A percentile compares a stretch with the other conserved stretches of the same genome.
Conservation (phyloP, 2,888 invertebrate genomes). For the Aromia moschata region DNA sequence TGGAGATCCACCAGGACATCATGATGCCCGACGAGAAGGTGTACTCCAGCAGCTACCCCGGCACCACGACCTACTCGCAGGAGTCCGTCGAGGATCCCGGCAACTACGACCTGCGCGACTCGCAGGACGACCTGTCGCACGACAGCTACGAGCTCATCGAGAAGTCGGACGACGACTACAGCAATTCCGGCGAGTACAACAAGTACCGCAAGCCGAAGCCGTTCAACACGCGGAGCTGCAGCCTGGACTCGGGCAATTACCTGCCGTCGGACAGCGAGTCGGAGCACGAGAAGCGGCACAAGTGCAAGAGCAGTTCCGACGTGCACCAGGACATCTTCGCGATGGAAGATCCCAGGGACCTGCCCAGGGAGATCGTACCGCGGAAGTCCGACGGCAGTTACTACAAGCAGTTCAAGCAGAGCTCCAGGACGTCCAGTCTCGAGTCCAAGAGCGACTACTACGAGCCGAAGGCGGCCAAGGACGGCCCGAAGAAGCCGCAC, state of each 20-base stretch:
- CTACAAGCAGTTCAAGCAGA: slow-evolving; percentile 74
- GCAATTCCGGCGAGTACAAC: slow-evolving; percentile 59
- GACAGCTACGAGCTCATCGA: slow-evolving; percentile 88
- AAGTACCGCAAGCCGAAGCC: slow-evolving; percentile 56
- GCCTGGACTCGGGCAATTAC: slow-evolving; percentile 80
- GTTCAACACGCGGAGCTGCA: slow-evolving; percentile 70
- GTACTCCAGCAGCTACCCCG: slow-evolving; percentile 88
- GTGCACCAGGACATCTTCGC: slow-evolving; percentile 81
- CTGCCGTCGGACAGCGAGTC: slow-evolving; percentile 79
- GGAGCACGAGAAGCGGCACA: slow-evolving; percentile 67
- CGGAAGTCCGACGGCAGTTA: slow-evolving; percentile 79
- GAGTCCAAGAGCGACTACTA: slow-evolving; percentile 74
- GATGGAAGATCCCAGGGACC: slow-evolving; percentile 78
- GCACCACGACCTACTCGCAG: slow-evolving; percentile 74
- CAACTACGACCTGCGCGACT: slow-evolving; percentile 72
- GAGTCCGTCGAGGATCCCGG: slow-evolving; percentile 73
- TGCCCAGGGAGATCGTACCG: slow-evolving; percentile 76
- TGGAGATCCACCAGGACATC: slow-evolving; percentile 75
- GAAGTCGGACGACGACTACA: slow-evolving; percentile 74
- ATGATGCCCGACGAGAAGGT: slow-evolving; percentile 74
- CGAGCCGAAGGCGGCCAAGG: slow-evolving; percentile 73
- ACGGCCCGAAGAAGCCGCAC: slow-evolving; percentile 62
- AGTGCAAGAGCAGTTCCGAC: slow-evolving; percentile 74
- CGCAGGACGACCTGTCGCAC: slow-evolving; percentile 87
- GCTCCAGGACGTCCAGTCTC: slow-evolving; percentile 72